Evolutionary conservation across 2,113 vertebrate genomes (phyloP), one percentile per base, ranked within the genome.

Genomic region (Lethenteron camtschaticum): DNA sequence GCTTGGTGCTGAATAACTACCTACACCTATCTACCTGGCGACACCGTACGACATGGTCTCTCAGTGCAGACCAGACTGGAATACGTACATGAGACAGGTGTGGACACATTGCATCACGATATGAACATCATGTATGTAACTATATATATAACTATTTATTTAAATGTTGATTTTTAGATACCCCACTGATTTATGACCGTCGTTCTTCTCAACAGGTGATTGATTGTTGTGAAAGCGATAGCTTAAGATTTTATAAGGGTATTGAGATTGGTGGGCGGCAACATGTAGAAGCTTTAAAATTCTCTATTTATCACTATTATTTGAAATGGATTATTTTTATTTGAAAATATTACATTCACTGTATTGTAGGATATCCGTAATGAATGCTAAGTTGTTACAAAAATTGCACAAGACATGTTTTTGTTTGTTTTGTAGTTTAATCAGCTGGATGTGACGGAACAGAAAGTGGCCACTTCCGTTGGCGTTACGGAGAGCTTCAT

Each of bases 401-500:
- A 70, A 58, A 18, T 69, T 69, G 20, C 9, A 72, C 68, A 73
- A 58, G 24, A 56, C 73, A 56, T 6, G 20, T 0, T 74, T 57
- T 72, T 41, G 41, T 66, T 66, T 73, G 9, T 68, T 75, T 68
- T 75, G 9, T 74, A 99, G 91, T 88, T 90, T 74, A 81, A 77
- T 69, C 80, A 83, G 60, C 78, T 96, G 72, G 87, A 85, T 11
- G 75, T 76, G 14, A 74, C 81, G 57, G 92, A 99, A 76, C 89
- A 89, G 78, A 92, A 82, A 72, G 85, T 92, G 74, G 79, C 79
- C 0, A 74, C 83, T 2, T 74, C 79, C 58, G 75, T 92, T n/a
- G 92, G 92, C 3, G 85, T 96, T 1, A 81, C 87, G 0, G 94
- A 96, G 79, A 89, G 91, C 71, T 89, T 88, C 14, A 79, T 96